phyloP scores from a whole-genome alignment of 2,113 vertebrate genomes.

The Cathartes aura region DNA sequence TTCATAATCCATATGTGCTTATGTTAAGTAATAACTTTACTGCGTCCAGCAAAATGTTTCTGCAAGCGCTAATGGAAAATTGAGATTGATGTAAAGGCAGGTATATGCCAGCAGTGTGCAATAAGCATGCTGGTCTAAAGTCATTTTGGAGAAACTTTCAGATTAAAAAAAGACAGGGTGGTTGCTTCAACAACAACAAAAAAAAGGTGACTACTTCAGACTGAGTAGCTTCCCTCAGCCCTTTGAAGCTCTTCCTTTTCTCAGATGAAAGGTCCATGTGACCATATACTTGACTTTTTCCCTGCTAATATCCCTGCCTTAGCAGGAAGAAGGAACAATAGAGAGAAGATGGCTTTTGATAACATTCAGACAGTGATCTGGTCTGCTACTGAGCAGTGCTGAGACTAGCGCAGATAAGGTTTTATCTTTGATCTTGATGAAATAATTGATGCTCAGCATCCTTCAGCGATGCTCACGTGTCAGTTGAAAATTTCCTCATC shows the following conservation, averaged over 20 bases:
- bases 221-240: fast-evolving
- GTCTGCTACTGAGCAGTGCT: not conserved
- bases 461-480: not conserved
- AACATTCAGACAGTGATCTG: not conserved
- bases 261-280: not conserved
- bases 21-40: not conserved
- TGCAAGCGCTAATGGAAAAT: fast-evolving
- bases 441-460: not conserved
- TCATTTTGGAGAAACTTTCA: not conserved
- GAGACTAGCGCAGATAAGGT: not conserved
- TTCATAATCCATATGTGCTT: not conserved
- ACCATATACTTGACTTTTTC: not conserved
- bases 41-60: not conserved
- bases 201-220: not conserved
- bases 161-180: not conserved
- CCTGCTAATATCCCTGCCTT: not conserved
- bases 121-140: not conserved
- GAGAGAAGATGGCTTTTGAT: not conserved
- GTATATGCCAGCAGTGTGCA: not conserved
- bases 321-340: not conserved
- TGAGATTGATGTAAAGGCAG: not conserved
- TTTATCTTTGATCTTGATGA: slow-evolving; percentile 17
- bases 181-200: not conserved
- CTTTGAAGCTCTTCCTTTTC: slow-evolving; percentile 18
- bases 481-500: not conserved